Conservation (phyloP, 2,888 invertebrate species). For the Archaeoteleia sp. region DNA sequence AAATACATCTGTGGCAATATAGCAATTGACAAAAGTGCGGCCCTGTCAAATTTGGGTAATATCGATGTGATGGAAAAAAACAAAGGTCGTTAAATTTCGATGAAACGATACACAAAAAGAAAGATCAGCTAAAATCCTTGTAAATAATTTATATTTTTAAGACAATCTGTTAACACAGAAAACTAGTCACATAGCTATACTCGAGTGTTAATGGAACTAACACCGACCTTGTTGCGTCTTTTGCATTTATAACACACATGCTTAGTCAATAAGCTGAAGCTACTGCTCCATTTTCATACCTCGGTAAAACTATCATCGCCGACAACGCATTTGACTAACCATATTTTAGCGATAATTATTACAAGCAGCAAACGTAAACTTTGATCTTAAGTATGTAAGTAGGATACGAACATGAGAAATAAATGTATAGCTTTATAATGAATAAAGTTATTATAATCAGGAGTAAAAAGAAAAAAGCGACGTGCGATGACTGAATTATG, state of each 20-base stretch:
- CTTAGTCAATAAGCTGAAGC: slow-evolving; percentile 60
- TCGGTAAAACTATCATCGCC: slow-evolving; percentile 62
- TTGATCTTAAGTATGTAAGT: slow-evolving; percentile 71
- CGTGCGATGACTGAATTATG: slow-evolving; percentile 67
- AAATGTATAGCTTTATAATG: slow-evolving; percentile 72
- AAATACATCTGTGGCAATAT: slow-evolving; percentile 11
- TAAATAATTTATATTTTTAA: slow-evolving; percentile 75
- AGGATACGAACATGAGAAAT: slow-evolving; percentile 63
- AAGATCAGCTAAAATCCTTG: slow-evolving; percentile 66
- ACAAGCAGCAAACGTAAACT: slow-evolving; percentile 67
- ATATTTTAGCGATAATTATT: slow-evolving; percentile 68
- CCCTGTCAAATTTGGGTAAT: slow-evolving; percentile 68
- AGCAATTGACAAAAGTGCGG: slow-evolving; percentile 49
- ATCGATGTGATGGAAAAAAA: slow-evolving; percentile 71
- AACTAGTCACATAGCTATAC: slow-evolving; percentile 74
- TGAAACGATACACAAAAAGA: slow-evolving; percentile 60
- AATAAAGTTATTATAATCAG: slow-evolving; percentile 61
- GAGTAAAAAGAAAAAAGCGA: slow-evolving; percentile 31
- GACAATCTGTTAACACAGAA: slow-evolving; percentile 71
- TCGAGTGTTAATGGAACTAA: slow-evolving; percentile 72
- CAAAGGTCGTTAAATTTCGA: slow-evolving; percentile 70
- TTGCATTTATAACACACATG: slow-evolving; percentile 72
- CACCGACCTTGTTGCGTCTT: slow-evolving; percentile 72
- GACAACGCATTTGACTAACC: slow-evolving; percentile 70
- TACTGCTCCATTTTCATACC: slow-evolving; percentile 67